These are phyloP conservation scores for Drosophila equinoxialis DNA, from an alignment of 1,140 invertebrate species.

Conservation along the genomic window DNA sequence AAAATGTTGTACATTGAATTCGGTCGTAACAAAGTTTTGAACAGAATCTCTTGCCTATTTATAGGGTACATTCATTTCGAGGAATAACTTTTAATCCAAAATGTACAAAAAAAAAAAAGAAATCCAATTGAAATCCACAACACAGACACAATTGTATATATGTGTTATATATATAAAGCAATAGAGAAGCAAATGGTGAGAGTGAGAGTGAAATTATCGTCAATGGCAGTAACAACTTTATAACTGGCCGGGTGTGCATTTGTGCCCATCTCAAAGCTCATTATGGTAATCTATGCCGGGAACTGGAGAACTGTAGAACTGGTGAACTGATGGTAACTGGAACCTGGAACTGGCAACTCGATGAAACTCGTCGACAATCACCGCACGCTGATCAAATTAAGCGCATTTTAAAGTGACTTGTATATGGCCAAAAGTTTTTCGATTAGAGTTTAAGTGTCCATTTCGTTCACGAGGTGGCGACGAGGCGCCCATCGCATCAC, in stretches of 20 bases:
- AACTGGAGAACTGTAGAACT: not conserved
- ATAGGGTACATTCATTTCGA: constrained; percentile 13
- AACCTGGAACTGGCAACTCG: constrained; percentile 31
- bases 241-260: constrained; percentile 50
- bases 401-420: constrained; percentile 81
- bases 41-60: not conserved
- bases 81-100: constrained; percentile 10
- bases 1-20: not conserved
- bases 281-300: constrained; percentile 68
- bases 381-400: constrained; percentile 79
- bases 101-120: constrained; percentile 36
- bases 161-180: too few species aligned
- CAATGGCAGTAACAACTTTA: constrained; percentile 73
- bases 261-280: constrained; percentile 58
- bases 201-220: constrained; percentile 54
- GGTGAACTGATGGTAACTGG: not conserved
- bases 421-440: constrained; percentile 81
- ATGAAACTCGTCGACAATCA: constrained; percentile 61
- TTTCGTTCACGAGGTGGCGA: constrained; percentile 76
- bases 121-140: constrained; percentile 33
- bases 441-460: constrained; percentile 81
- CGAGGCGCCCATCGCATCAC: constrained; percentile 15
- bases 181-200: not conserved
- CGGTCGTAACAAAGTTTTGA: not conserved
- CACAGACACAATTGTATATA: not conserved